Evolutionary conservation across 2,797 vertebrate species (phyloP), one percentile per base, ranked within the genome.

Genomic region (Enteromius paludinosus): DNA sequence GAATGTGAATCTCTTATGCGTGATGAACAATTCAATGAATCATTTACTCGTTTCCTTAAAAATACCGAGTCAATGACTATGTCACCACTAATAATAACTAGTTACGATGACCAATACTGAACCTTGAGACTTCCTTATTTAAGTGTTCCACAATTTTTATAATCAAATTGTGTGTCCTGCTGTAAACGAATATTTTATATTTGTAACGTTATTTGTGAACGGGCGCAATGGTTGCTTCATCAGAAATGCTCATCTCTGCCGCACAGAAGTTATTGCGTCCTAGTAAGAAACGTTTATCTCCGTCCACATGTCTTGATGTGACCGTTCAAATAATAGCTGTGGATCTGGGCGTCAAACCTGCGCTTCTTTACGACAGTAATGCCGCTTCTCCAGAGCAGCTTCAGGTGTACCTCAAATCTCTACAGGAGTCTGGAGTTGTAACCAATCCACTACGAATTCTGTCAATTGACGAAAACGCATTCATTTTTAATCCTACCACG

Each of bases 321-420:
- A 95, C 95, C 10, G 94, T 91, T 85, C 96, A 97, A 83, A 91
- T 97, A 68, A 90, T 92, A 30, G 95, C 96, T 43, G 95, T 98
- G 59, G 92, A 95, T 85, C 82, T 89, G 54, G 96, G 96, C 3
- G 83, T 98, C 88, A 99, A 98, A 91, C 95, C 97, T 0, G 92
- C 96, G 45, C 79, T 98, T 70, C 89, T 99, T 0, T 98, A 96
- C 25, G 98, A 99, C 43, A 91, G 86, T 64, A 96, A 93, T 49
- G 18, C 90, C 0, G 96, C 95, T 9, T 86, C 89, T 1, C 82
- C 88, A 3, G 86, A 92, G 3, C 93, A 96, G 81, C 88, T 99
- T 79, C 92, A 92, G 84, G 86, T 65, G 23, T 99, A 97, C 86
- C 72, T 98, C 87, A 83, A 66, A 56, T 87, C 89, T 28, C 78